Evolutionary conservation across 1,140 invertebrate species (phyloP).

Genomic region (Cydia splendana): DNA sequence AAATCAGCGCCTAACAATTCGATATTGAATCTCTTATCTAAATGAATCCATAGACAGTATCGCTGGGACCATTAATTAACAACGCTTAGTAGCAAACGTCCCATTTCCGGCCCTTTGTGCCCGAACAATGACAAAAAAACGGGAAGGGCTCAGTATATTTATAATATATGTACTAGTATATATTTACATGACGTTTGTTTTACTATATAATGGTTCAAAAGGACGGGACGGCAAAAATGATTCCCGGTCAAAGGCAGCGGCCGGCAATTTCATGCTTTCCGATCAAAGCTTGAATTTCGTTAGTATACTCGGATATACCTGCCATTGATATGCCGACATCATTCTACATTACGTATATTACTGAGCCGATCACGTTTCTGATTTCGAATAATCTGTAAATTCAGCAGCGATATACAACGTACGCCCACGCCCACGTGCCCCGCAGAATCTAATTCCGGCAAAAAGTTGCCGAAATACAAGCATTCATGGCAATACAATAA

Average conservation of each 20-base stretch:
- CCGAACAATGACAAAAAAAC: background rate
- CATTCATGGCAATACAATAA: slow-evolving; percentile 22
- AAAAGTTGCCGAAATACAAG: slow-evolving; percentile 17
- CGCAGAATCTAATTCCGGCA: slow-evolving; percentile 17
- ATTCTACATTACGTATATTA: background rate
- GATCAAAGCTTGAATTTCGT: background rate
- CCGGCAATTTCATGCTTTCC: background rate
- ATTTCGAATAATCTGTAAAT: slow-evolving; percentile 26
- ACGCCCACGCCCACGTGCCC: background rate
- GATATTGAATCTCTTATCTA: background rate
- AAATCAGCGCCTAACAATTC: background rate
- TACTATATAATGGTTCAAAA: background rate
- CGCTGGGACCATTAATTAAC: background rate
- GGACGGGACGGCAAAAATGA: slow-evolving; percentile 1
- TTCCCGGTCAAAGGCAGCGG: background rate
- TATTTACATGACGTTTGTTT: slow-evolving; percentile 5
- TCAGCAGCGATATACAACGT: slow-evolving; percentile 4
- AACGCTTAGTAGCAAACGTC: background rate
- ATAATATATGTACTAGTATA: no score
- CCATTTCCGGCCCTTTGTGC: slow-evolving; percentile 5
- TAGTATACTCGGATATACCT: background rate
- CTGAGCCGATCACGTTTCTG: slow-evolving; percentile 15
- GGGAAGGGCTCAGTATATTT: background rate
- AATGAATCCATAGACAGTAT: slow-evolving; percentile 2
- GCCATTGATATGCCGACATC: background rate